Conservation (phyloP, 1,140 invertebrate species). For the Aculops lycopersici region DNA sequence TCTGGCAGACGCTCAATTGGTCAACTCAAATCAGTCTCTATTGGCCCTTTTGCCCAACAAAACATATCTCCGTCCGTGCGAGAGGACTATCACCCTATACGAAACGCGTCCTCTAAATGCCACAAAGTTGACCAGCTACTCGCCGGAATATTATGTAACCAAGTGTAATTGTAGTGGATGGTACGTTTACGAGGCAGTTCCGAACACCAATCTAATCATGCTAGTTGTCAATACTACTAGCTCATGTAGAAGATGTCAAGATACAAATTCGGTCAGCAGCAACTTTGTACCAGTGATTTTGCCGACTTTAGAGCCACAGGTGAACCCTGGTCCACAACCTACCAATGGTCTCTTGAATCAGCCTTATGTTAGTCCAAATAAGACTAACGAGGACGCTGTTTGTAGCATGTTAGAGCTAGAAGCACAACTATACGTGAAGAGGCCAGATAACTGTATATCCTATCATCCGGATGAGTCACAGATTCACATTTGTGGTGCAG, state of each 20-base stretch:
- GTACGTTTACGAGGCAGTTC: conserved; percentile 74
- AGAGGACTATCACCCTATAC: conserved; percentile 53
- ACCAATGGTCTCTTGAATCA: background rate
- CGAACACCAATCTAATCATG: conserved; percentile 55
- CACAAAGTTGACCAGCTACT: no score
- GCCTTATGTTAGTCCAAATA: conserved; percentile 2
- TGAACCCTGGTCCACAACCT: background rate
- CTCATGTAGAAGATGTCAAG: conserved; percentile 48
- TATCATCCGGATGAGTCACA: conserved; percentile 61
- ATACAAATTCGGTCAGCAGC: conserved; percentile 38
- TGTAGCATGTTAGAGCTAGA: conserved; percentile 10
- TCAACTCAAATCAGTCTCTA: background rate
- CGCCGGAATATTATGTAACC: no score
- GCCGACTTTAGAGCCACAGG: background rate
- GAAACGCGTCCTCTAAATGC: background rate
- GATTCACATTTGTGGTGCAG: no score
- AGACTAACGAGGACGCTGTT: no score
- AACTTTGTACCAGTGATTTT: no score
- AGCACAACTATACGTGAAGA: conserved; percentile 26
- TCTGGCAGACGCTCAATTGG: background rate
- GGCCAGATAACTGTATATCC: conserved; percentile 37
- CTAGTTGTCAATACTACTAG: conserved; percentile 58
- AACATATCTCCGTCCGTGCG: conserved; percentile 27
- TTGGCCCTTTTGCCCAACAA: conserved; percentile 7
- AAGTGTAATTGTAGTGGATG: no score